Evolutionary conservation across 2,888 invertebrate genomes (phyloP).

Genomic region (Eupsilia transversa): DNA sequence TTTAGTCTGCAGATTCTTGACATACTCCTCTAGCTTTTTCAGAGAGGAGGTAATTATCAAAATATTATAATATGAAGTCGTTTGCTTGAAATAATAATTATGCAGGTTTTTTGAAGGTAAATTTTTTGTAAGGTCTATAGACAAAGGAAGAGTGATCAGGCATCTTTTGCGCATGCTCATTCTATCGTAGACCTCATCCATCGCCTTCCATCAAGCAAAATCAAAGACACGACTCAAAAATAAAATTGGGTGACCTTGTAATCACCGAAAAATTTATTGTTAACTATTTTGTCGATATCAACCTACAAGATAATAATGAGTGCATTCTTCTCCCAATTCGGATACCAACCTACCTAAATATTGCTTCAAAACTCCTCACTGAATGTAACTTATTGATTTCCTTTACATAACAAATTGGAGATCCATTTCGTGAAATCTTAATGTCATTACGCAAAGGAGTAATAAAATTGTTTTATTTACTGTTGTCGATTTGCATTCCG

Average conservation of each 20-base stretch:
- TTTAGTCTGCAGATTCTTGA: neutral
- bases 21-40: too few relatives aligned
- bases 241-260: neutral
- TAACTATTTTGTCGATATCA: neutral
- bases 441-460: slow-evolving; percentile 40
- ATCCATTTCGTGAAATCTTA: slow-evolving; percentile 34
- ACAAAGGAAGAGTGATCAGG: neutral
- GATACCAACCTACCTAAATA: neutral
- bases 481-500: slow-evolving; percentile 25
- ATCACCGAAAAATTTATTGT: neutral
- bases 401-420: slow-evolving; percentile 44
- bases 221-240: too few relatives aligned
- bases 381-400: slow-evolving; percentile 4
- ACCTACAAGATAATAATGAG: neutral
- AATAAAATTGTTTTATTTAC: slow-evolving; percentile 51
- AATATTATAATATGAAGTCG: neutral
- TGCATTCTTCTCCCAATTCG: neutral
- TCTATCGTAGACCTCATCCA: neutral
- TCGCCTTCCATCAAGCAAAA: neutral
- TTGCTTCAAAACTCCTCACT: neutral
- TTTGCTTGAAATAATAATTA: neutral
- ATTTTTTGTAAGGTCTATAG: neutral
- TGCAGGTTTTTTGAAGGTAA: neutral
- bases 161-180: neutral
- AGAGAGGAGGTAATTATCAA: neutral